A percentile compares a stretch with the other conserved stretches of the same genome.
Conservation (phyloP, 2,888 invertebrate genomes). For the Nephrotoma flavescens region DNA sequence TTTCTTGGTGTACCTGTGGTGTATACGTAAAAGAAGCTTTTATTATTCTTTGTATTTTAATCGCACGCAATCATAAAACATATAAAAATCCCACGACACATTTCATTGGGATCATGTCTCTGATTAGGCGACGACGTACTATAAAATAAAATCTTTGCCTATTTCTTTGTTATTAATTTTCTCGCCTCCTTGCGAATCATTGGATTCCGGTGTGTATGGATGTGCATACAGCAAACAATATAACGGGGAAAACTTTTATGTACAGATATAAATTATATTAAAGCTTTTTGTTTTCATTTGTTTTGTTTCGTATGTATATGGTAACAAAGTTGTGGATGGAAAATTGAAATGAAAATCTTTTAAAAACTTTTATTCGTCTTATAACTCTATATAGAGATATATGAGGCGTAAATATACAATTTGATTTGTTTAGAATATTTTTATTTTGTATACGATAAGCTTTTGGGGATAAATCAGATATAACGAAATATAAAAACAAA, state of each 20-base stretch:
- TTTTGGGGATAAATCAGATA: background rate
- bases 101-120: background rate
- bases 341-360: background rate
- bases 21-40: background rate
- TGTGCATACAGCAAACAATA: background rate
- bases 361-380: background rate
- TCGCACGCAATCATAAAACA: background rate
- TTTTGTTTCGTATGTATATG: background rate
- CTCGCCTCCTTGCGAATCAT: background rate
- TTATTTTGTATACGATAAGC: background rate
- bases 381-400: background rate
- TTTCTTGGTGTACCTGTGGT: background rate
- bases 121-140: background rate
- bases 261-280: background rate
- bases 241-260: background rate
- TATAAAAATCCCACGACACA: background rate
- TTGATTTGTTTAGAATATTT: background rate
- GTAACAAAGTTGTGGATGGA: background rate
- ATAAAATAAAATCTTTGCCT: background rate
- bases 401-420: background rate
- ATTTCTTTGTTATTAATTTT: background rate
- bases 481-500: background rate
- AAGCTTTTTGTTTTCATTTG: background rate
- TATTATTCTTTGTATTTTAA: background rate
- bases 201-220: background rate